Percentiles rank a stretch among this genome's conserved stretches.
phyloP scores from a whole-genome alignment of 2,797 vertebrate genomes.

The Eutrigla gurnardus region DNA sequence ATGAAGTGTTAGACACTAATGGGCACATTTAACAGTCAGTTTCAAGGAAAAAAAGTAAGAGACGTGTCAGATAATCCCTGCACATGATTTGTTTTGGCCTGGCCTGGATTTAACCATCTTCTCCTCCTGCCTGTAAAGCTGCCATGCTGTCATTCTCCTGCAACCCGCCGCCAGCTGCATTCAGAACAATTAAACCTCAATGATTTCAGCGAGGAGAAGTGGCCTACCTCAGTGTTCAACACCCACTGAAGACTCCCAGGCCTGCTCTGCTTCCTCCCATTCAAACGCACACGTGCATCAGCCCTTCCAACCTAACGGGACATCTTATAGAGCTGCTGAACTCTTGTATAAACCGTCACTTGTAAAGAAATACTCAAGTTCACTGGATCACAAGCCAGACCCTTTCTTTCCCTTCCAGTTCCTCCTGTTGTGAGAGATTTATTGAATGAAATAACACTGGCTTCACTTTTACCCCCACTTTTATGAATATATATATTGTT shows the following conservation, averaged over 20 bases:
- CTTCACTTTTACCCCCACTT: constrained; percentile 68
- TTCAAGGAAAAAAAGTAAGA: constrained; percentile 17
- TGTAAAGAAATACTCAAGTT: constrained; percentile 68
- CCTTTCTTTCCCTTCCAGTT: constrained; percentile 58
- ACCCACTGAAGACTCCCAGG: constrained; percentile 50
- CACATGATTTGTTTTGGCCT: constrained; percentile 55
- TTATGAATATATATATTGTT: constrained; percentile 74
- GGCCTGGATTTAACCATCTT: constrained; percentile 67
- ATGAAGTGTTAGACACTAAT: constrained; percentile 29
- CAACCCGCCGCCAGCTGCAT: constrained; percentile 76
- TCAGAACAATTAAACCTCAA: constrained; percentile 68
- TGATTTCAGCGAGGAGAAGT: constrained; percentile 53
- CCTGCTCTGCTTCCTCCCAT: constrained; percentile 49
- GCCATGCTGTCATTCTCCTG: constrained; percentile 74
- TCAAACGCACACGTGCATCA: constrained; percentile 52
- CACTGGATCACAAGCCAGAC: constrained; percentile 60
- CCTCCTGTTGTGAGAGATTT: constrained; percentile 73
- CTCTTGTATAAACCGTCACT: constrained; percentile 68
- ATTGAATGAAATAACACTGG: constrained; percentile 76
- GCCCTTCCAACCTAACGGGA: constrained; percentile 46
- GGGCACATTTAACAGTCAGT: constrained; percentile 11
- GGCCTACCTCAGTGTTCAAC: constrained; percentile 66
- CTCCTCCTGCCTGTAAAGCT: constrained; percentile 71
- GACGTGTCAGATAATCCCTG: constrained; percentile 24
- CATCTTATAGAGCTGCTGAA: constrained; percentile 65